phyloP scores from a whole-genome alignment of 2,113 vertebrate genomes.

The Stegastes partitus region DNA sequence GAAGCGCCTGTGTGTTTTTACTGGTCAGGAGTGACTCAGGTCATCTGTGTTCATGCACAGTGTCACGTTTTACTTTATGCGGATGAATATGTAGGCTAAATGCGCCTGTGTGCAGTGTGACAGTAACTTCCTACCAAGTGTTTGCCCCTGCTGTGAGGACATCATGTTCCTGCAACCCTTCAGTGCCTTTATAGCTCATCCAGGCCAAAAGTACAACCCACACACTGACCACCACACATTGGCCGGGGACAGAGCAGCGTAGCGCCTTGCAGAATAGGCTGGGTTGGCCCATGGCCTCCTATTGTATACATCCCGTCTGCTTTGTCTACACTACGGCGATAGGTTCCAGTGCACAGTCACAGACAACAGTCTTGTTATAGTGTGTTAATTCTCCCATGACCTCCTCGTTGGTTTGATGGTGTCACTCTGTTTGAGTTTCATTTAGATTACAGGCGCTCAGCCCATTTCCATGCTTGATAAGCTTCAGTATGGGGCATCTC shows the following conservation, averaged over 20 bases:
- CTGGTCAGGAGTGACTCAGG: background rate
- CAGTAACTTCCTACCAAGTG: conserved; percentile 51
- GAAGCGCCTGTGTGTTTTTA: background rate
- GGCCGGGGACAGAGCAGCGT: conserved; percentile 53
- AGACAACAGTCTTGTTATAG: conserved; percentile 77
- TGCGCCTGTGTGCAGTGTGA: conserved; percentile 42
- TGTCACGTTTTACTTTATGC: conserved; percentile 35
- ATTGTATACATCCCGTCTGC: conserved; percentile 81
- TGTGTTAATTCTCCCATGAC: conserved; percentile 79
- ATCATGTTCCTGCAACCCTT: conserved; percentile 68
- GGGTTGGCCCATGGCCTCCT: conserved; percentile 67
- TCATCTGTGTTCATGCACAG: background rate
- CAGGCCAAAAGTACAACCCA: conserved; percentile 57
- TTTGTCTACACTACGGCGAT: conserved; percentile 79
- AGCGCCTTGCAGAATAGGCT: conserved; percentile 57
- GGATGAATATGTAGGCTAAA: conserved; percentile 53
- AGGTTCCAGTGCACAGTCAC: conserved; percentile 79
- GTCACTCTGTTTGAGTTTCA: conserved; percentile 64
- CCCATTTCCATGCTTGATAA: conserved; percentile 46
- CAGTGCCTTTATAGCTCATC: conserved; percentile 60
- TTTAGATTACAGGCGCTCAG: conserved; percentile 52
- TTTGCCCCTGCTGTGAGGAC: conserved; percentile 61
- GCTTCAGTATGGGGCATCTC: conserved; percentile 24
- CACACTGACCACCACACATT: conserved; percentile 65
- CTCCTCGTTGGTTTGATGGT: conserved; percentile 59